Evolutionary conservation across 2,888 invertebrate genomes (phyloP).

Genomic region (Lutraria lutraria): DNA sequence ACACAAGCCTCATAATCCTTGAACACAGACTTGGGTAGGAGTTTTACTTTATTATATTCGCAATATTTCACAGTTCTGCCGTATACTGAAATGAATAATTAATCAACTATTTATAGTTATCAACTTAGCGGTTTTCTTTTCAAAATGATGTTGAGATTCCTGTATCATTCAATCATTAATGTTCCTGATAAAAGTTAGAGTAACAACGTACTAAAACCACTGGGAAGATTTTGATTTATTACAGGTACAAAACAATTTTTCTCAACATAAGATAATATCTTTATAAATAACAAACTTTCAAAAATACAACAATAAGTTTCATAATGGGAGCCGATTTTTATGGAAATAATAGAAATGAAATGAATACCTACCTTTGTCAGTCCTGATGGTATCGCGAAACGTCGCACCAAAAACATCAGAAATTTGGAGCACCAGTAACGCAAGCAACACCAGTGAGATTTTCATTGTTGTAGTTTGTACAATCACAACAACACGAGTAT

Average conservation of each 20-base stretch:
- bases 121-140: too few species aligned
- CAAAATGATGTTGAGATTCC: too few species aligned
- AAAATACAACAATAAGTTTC: too few species aligned
- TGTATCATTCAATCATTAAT: too few species aligned
- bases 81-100: slow-evolving; percentile 25
- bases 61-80: slow-evolving; percentile 33
- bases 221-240: too few species aligned
- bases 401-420: slow-evolving; percentile 5
- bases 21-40: slow-evolving; percentile 10
- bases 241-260: too few species aligned
- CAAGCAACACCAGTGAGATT: background rate
- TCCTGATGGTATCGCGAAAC: background rate
- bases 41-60: slow-evolving; percentile 7
- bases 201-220: too few species aligned
- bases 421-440: background rate
- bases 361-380: slow-evolving; percentile 3
- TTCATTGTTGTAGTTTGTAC: background rate
- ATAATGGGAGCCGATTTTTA: too few species aligned
- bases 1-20: slow-evolving; percentile 23
- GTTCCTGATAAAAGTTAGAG: too few species aligned
- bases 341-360: background rate
- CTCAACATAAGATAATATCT: too few species aligned
- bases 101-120: too few species aligned
- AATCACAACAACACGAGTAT: background rate
- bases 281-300: too few species aligned